phyloP scores from a whole-genome alignment of 2,113 vertebrate species.

The Pogonocichla stellata region DNA sequence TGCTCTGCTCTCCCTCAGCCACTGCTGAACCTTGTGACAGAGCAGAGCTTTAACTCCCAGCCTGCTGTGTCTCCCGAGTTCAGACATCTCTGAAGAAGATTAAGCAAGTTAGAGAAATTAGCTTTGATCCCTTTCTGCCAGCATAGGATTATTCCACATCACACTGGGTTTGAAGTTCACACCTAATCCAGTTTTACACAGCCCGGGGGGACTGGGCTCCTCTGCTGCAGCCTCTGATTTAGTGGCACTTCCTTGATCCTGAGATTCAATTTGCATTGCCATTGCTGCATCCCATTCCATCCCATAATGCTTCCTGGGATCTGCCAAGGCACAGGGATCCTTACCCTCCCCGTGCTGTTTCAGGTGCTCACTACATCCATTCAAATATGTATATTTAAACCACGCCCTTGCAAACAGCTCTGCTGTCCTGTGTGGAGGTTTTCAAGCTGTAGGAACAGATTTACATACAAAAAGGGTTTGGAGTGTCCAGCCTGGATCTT shows the following conservation, averaged over 20 bases:
- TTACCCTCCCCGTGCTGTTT: rapidly evolving
- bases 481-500: background rate
- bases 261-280: background rate
- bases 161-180: background rate
- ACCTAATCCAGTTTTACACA: conserved; percentile 5
- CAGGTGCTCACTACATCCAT: background rate
- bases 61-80: background rate
- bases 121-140: conserved; percentile 42
- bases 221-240: background rate
- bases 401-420: rapidly evolving
- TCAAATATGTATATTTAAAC: rapidly evolving
- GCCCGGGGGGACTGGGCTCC: background rate
- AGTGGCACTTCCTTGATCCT: background rate
- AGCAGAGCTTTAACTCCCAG: background rate
- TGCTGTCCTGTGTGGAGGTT: rapidly evolving
- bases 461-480: background rate
- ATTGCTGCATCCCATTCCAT: background rate
- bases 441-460: background rate
- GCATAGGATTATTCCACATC: conserved; percentile 28
- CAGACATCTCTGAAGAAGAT: background rate
- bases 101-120: conserved; percentile 8
- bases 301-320: background rate
- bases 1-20: background rate
- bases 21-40: background rate
- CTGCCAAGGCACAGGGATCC: rapidly evolving